A percentile compares a stretch with the other conserved stretches of the same genome.
Evolutionary conservation across 2,888 invertebrate genomes (phyloP).

Genomic region (Melolontha melolontha): DNA sequence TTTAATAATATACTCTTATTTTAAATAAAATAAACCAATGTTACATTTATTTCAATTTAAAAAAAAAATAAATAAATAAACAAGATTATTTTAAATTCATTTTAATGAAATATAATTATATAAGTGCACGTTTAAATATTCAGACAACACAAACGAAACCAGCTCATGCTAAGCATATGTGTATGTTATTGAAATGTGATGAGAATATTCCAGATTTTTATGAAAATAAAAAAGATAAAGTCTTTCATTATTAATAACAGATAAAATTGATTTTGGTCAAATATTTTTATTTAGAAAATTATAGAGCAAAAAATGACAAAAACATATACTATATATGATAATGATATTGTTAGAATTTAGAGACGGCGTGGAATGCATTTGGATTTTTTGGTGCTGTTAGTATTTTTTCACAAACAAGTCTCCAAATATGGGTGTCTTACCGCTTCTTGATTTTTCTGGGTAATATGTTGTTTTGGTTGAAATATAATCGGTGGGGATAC

Average conservation of each 20-base stretch:
- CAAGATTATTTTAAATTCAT: too few species aligned
- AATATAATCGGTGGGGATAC: conserved; percentile 22
- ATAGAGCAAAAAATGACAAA: conserved; percentile 22
- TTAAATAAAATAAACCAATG: too few species aligned
- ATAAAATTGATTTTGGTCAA: conserved; percentile 6
- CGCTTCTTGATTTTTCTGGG: conserved; percentile 30
- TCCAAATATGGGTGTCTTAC: conserved; percentile 44
- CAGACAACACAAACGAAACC: background rate
- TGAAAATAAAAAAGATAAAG: background rate
- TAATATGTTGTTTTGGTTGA: conserved; percentile 17
- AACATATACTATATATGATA: conserved; percentile 11
- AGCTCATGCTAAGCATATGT: conserved; percentile 26
- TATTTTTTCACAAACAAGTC: conserved; percentile 44
- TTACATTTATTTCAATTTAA: too few species aligned
- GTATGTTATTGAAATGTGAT: conserved; percentile 7
- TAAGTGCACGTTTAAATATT: too few species aligned
- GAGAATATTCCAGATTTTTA: background rate
- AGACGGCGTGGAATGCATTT: conserved; percentile 31
- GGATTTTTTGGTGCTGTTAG: conserved; percentile 32
- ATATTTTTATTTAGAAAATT: conserved; percentile 25
- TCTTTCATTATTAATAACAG: background rate
- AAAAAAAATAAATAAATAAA: too few species aligned
- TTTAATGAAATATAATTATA: too few species aligned
- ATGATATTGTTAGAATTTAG: conserved; percentile 24
- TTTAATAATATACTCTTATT: too few species aligned